These are phyloP conservation scores for Cichlasoma orientale DNA, from an alignment of 2,797 vertebrate genomes.

Conservation along the genomic window DNA sequence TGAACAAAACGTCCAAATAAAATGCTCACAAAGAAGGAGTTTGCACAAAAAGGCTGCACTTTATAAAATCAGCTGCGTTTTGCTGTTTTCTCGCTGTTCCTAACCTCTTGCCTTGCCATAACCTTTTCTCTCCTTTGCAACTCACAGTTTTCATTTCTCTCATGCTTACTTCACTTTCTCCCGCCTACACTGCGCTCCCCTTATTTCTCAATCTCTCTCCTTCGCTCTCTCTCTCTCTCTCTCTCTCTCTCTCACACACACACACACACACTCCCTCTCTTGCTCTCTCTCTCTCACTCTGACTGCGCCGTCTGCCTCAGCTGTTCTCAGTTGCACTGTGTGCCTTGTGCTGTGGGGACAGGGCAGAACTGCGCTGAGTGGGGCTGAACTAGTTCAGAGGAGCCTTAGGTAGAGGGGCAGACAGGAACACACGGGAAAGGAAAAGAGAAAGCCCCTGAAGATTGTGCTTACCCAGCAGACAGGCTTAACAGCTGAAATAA, in stretches of 20 bases:
- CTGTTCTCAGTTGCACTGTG: slow-evolving; percentile 79
- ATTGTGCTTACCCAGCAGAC: slow-evolving; percentile 58
- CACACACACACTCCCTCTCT: slow-evolving; percentile 29
- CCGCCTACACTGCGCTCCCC: slow-evolving; percentile 63
- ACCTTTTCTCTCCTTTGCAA: slow-evolving; percentile 45
- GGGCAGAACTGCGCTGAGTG: slow-evolving; percentile 70
- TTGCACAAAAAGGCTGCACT: slow-evolving; percentile 13
- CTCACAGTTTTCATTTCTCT: slow-evolving; percentile 65
- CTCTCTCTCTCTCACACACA: slow-evolving; percentile 30
- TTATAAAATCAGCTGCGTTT: slow-evolving; percentile 18
- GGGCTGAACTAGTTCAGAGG: slow-evolving; percentile 63
- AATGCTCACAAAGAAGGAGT: neutral
- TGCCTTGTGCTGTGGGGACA: slow-evolving; percentile 74
- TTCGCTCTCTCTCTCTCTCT: slow-evolving; percentile 36
- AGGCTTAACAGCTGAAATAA: slow-evolving; percentile 71
- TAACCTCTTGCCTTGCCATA: slow-evolving; percentile 58
- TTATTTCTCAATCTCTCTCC: slow-evolving; percentile 51
- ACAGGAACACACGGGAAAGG: slow-evolving; percentile 37
- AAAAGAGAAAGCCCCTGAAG: slow-evolving; percentile 40
- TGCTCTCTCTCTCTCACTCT: slow-evolving; percentile 54
- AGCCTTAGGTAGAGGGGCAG: slow-evolving; percentile 52
- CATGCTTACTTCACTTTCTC: slow-evolving; percentile 60
- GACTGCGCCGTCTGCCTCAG: slow-evolving; percentile 72
- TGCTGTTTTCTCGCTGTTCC: slow-evolving; percentile 45
- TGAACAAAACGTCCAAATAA: neutral